Conservation (phyloP, 2,797 vertebrate species). For the Notamacropus eugenii region DNA sequence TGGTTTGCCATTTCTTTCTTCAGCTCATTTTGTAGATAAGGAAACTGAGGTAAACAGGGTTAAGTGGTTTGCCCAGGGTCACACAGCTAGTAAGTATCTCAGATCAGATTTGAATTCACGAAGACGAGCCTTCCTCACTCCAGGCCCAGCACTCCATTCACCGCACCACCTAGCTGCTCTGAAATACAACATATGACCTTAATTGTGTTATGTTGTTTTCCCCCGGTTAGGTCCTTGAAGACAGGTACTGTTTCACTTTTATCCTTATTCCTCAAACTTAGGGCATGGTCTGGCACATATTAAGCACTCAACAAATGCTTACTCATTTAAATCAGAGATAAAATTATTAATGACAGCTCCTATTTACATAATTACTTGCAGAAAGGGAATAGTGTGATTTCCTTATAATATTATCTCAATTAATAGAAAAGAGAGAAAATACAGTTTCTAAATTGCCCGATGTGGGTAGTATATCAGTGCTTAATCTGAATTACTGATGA, state of each 20-base stretch:
- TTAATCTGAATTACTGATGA: not conserved
- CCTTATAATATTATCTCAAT: not conserved
- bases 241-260: not conserved
- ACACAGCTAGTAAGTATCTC: not conserved
- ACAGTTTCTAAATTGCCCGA: not conserved
- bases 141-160: not conserved
- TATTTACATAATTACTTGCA: not conserved
- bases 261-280: not conserved
- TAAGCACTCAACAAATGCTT: not conserved
- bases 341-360: not conserved
- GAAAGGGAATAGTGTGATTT: not conserved
- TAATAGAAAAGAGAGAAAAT: not conserved
- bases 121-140: not conserved
- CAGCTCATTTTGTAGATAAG: too few relatives aligned
- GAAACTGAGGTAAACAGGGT: too few relatives aligned
- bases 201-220: not conserved
- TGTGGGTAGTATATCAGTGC: not conserved
- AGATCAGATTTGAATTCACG: not conserved
- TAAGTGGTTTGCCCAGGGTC: not conserved
- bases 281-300: not conserved
- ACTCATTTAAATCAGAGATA: not conserved
- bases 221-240: not conserved
- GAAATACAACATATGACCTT: not conserved
- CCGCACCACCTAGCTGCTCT: not conserved
- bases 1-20: too few relatives aligned